Evolutionary conservation across 2,797 vertebrate genomes (phyloP).

Genomic region (Cossypha dichroa): DNA sequence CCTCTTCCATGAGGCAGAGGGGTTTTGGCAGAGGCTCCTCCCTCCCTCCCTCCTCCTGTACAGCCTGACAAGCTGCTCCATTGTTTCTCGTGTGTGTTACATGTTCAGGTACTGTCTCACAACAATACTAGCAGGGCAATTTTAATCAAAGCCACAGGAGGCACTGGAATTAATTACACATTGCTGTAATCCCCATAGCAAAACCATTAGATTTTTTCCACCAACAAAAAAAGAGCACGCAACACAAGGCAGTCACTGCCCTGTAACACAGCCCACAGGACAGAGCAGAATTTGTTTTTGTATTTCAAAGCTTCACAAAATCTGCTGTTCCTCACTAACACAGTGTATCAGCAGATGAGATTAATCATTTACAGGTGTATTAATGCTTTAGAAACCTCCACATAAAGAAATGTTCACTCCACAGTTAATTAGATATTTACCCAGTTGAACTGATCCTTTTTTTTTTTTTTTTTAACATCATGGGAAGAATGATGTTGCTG

Average conservation of each 20-base stretch:
- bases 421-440: background rate
- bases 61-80: background rate
- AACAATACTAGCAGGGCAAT: background rate
- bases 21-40: background rate
- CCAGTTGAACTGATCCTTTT: background rate
- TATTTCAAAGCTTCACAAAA: background rate
- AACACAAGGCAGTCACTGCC: background rate
- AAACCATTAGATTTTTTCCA: background rate
- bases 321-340: background rate
- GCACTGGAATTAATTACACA: slow-evolving; percentile 29
- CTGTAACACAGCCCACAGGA: background rate
- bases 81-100: background rate
- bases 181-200: background rate
- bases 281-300: background rate
- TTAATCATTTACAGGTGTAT: background rate
- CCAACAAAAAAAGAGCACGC: background rate
- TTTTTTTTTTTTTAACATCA: background rate
- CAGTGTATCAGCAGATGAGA: background rate
- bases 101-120: background rate
- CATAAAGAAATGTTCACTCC: background rate
- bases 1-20: background rate
- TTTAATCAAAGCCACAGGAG: slow-evolving; percentile 33
- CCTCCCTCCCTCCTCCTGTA: background rate
- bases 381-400: background rate
- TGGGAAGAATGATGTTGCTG: background rate